Base-by-base conservation (phyloP, 2,113 vertebrate species). In the Aptenodytes forsteri region DNA sequence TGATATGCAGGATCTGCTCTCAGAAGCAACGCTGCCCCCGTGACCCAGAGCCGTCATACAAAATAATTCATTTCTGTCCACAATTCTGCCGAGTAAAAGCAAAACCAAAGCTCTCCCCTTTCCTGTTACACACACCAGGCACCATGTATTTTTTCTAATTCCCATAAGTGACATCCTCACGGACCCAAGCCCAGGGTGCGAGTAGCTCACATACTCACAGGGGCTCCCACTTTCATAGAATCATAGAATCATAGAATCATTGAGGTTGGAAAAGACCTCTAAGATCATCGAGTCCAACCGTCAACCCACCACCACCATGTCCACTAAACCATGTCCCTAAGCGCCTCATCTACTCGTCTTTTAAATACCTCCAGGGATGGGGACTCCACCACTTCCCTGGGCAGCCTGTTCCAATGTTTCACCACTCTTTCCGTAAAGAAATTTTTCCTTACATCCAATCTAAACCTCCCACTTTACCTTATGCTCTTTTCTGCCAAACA, bases 161-260 rank as follows among this genome's bases (percentile, higher is more conserved):
- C 30, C 40, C 42, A 16, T 9, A 72, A 38, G 2, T 20, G 27
- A 73, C 22, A 65, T 40, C 40, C 32, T 46, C 42, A 32, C 0
- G 0, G 47, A 62, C 11, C 15, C 22, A 49, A 49, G 50, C 11
- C n/a, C 23, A 32, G 27, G 10, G 9, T 20, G 29, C 0, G 0
- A 71, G 32, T 7, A 81, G 19, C 66, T 58, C 42, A 34, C 9
- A 11, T 3, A 18, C 19, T 17, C 27, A 12, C 7, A 16, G 30
- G 9, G 42, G 14, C 25, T 85, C 59, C 36, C 69, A 15, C 25
- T 36, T n/a, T 4, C 36, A 36, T 36, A 36, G 36, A 36, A 36
- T 36, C 36, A 36, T 36, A 36, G 36, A 36, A 36, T 36, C 36
- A 36, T 36, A 36, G 36, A 36, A 36, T 36, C 36, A 36, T 7